These are phyloP conservation scores for Uropetala carovei DNA, from an alignment of 2,888 invertebrate genomes.

Conservation along the genomic window DNA sequence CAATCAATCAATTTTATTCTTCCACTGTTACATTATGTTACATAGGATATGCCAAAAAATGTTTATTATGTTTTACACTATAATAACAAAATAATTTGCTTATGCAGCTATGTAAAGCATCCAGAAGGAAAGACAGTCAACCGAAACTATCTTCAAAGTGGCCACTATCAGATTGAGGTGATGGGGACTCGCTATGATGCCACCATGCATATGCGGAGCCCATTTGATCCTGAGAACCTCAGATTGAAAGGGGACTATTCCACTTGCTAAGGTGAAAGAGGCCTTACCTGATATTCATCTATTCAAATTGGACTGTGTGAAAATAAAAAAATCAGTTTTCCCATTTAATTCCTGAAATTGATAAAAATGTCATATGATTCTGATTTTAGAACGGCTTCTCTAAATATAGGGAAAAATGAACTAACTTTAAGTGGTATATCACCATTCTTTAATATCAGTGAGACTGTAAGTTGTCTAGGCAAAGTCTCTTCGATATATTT, in stretches of 20 bases:
- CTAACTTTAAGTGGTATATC: too few species aligned
- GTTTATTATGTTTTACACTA: too few species aligned
- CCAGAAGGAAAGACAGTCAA: conserved; percentile 81
- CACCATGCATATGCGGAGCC: conserved; percentile 83
- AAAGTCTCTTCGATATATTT: too few species aligned
- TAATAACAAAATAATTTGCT: conserved; percentile 70
- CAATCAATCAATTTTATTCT: conserved; percentile 26
- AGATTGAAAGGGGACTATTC: conserved; percentile 81
- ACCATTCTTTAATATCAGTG: too few species aligned
- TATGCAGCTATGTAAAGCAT: conserved; percentile 77
- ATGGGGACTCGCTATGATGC: conserved; percentile 86
- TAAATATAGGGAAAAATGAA: too few species aligned
- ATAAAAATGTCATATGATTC: too few species aligned
- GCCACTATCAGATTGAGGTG: conserved; percentile 88
- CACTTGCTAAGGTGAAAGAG: background rate
- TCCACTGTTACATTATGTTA: background rate
- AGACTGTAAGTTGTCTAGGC: too few species aligned
- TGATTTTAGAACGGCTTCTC: too few species aligned
- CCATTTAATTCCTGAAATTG: background rate
- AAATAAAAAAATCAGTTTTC: background rate
- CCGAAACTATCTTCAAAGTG: conserved; percentile 82
- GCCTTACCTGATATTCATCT: background rate
- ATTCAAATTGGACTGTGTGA: background rate
- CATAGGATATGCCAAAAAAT: too few species aligned
- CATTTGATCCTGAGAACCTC: conserved; percentile 88